Evolutionary conservation across 2,113 vertebrate species (phyloP).

Genomic region (Ammodytes dubius): DNA sequence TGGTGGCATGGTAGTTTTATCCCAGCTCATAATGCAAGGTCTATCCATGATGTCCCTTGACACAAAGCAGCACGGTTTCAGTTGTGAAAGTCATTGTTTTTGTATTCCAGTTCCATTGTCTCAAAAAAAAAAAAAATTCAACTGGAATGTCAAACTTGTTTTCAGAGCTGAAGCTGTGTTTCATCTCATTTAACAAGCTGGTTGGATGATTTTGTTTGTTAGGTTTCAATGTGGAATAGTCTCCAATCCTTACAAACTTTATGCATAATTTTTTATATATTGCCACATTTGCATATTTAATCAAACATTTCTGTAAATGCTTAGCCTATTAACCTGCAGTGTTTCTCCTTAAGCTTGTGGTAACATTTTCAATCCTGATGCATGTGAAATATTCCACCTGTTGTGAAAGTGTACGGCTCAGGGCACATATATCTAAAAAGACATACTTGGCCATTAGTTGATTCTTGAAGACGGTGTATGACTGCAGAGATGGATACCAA

Average conservation of each 20-base stretch:
- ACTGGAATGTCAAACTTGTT: neutral
- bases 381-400: neutral
- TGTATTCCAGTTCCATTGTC: neutral
- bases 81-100: neutral
- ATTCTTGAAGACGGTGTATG: neutral
- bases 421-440: neutral
- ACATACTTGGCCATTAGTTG: neutral
- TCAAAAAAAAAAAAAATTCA: neutral
- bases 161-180: neutral
- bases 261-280: no score
- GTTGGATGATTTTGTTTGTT: neutral
- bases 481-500: neutral
- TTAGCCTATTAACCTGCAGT: no score
- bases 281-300: no score
- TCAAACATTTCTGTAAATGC: no score
- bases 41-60: neutral
- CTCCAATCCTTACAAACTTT: neutral
- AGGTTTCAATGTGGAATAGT: neutral
- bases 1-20: conserved; percentile 18
- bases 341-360: neutral
- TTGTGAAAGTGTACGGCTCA: neutral
- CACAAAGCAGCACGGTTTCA: neutral
- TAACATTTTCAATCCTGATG: neutral
- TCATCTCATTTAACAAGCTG: neutral
- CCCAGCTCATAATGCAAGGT: conserved; percentile 6